Conservation (phyloP, 2,797 vertebrate species). For the Miichthys miiuy region DNA sequence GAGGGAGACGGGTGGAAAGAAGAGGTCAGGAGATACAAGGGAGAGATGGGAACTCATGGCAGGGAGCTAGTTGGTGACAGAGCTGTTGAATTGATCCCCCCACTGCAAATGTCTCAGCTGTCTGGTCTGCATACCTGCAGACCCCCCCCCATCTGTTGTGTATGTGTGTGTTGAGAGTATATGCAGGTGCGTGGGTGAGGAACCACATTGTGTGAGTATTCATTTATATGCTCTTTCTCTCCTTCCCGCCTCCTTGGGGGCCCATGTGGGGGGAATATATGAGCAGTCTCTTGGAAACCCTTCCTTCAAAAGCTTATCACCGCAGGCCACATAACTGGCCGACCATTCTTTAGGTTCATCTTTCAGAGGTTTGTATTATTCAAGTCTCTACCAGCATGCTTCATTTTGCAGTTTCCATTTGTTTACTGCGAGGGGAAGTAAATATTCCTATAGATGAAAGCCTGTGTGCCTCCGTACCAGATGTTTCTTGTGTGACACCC, state of each 20-base stretch:
- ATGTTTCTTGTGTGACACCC: slow-evolving; percentile 58
- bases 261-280: slow-evolving; percentile 28
- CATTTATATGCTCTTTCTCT: slow-evolving; percentile 8
- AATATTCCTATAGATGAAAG: slow-evolving; percentile 62
- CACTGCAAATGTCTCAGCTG: not conserved
- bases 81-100: slow-evolving; percentile 34
- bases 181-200: slow-evolving; percentile 42
- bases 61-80: slow-evolving; percentile 10
- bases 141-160: not conserved
- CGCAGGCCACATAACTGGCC: slow-evolving; percentile 43
- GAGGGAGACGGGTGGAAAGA: slow-evolving; percentile 32
- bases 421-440: slow-evolving; percentile 45
- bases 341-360: slow-evolving; percentile 51
- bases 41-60: not conserved
- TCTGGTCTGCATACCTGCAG: slow-evolving; percentile 32
- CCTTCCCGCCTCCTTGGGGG: slow-evolving; percentile 29
- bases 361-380: slow-evolving; percentile 49
- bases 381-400: slow-evolving; percentile 36
- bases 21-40: slow-evolving; percentile 22
- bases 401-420: slow-evolving; percentile 37
- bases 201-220: slow-evolving; percentile 24
- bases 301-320: slow-evolving; percentile 27
- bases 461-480: slow-evolving; percentile 45
- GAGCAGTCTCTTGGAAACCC: slow-evolving; percentile 26
- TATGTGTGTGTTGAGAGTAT: slow-evolving; percentile 8